A percentile compares a stretch with the other conserved stretches of the same genome.
phyloP scores from a whole-genome alignment of 1,140 invertebrate genomes.

The Cotesia chilonis region DNA sequence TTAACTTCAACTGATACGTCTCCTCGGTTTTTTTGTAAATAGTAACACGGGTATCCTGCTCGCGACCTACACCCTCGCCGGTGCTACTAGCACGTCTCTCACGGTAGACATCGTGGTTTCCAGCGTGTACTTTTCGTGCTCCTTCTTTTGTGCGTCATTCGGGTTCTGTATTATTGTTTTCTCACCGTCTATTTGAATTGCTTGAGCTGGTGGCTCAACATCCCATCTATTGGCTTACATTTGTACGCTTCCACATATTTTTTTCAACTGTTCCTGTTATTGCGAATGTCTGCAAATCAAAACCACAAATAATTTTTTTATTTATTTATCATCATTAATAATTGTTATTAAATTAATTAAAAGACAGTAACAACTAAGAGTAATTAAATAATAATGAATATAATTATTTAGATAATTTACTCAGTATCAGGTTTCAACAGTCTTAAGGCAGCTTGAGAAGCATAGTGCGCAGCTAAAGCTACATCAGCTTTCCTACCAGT shows the following conservation, averaged over 20 bases:
- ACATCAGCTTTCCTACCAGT: slow-evolving; percentile 94
- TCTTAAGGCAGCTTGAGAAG: slow-evolving; percentile 92
- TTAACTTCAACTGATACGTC: slow-evolving; percentile 95
- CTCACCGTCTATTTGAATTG: slow-evolving; percentile 97
- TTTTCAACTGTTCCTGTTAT: slow-evolving; percentile 94
- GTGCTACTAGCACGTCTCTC: slow-evolving; percentile 96
- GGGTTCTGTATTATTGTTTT: slow-evolving; percentile 99
- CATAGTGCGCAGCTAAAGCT: slow-evolving; percentile 92
- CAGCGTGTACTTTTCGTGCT: slow-evolving; percentile 96
- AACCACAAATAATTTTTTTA: slow-evolving; percentile 6
- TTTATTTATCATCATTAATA: too few species aligned
- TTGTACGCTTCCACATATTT: slow-evolving; percentile 91
- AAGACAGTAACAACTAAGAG: too few species aligned
- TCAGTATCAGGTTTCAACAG: slow-evolving; percentile 91
- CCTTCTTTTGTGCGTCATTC: slow-evolving; percentile 95
- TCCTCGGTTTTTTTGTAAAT: slow-evolving; percentile 99
- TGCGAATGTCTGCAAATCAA: slow-evolving; percentile 78
- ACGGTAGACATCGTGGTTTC: slow-evolving; percentile 97
- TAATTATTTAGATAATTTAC: slow-evolving; percentile 55
- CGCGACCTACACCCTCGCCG: slow-evolving; percentile 87
- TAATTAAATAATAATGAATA: too few species aligned
- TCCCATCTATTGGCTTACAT: slow-evolving; percentile 98
- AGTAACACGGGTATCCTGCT: slow-evolving; percentile 93
- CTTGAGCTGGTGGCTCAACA: slow-evolving; percentile 97
- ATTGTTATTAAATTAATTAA: too few species aligned